phyloP scores from a whole-genome alignment of 2,888 invertebrate genomes.

The Sisyra terminalis region DNA sequence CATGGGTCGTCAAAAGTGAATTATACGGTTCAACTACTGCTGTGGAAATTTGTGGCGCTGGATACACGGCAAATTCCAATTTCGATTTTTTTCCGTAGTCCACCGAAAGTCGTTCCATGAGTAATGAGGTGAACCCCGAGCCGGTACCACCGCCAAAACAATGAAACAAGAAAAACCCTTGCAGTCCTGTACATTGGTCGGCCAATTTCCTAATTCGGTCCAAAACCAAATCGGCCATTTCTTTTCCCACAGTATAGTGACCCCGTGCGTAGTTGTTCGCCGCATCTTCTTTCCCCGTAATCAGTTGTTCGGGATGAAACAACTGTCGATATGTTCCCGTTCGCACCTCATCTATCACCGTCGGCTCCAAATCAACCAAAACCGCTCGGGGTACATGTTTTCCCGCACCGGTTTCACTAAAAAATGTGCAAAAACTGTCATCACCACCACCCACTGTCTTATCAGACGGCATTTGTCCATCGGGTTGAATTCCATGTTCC shows the following conservation, averaged over 20 bases:
- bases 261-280: slow-evolving; percentile 54
- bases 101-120: slow-evolving; percentile 47
- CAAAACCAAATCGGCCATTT: slow-evolving; percentile 36
- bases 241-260: slow-evolving; percentile 46
- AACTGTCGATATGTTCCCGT: slow-evolving; percentile 41
- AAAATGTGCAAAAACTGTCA: slow-evolving; percentile 64
- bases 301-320: no score
- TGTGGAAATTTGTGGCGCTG: no score
- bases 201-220: slow-evolving; percentile 35
- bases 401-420: slow-evolving; percentile 57
- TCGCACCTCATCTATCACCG: slow-evolving; percentile 55
- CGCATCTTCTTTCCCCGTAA: slow-evolving; percentile 50
- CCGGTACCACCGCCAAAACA: slow-evolving; percentile 43
- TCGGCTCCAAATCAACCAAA: slow-evolving; percentile 83
- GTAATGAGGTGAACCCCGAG: slow-evolving; percentile 44
- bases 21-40: slow-evolving; percentile 36
- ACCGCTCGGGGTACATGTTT: no score
- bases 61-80: slow-evolving; percentile 47
- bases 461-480: no score
- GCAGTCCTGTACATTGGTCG: slow-evolving; percentile 37
- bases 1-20: slow-evolving; percentile 41
- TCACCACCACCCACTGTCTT: no score
- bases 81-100: slow-evolving; percentile 51
- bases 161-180: slow-evolving; percentile 45
- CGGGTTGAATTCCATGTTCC: no score